phyloP scores from a whole-genome alignment of 2,113 vertebrate species.

The Brachirus orientalis region DNA sequence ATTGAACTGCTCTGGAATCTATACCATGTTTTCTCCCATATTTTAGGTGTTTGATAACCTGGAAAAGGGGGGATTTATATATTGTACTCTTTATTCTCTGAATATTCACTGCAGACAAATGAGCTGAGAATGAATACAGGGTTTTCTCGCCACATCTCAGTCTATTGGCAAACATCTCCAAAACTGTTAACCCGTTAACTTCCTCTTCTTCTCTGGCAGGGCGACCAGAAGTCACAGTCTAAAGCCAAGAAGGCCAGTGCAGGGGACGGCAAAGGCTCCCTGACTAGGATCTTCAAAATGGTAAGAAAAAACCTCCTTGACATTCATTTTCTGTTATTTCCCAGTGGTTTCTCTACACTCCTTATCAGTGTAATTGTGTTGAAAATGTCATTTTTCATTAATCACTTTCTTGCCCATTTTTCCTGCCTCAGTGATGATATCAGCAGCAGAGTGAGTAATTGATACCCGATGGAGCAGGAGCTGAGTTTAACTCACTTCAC shows the following conservation, averaged over 20 bases:
- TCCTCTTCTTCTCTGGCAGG: slow-evolving; percentile 61
- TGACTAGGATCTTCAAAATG: slow-evolving; percentile 98
- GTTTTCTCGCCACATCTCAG: slow-evolving; percentile 1
- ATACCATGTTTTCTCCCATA: background rate
- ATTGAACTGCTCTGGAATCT: background rate
- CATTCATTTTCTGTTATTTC: background rate
- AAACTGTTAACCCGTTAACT: slow-evolving; percentile 2
- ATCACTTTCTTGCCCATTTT: slow-evolving; percentile 26
- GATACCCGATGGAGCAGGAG: slow-evolving; percentile 29
- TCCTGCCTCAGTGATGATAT: slow-evolving; percentile 74
- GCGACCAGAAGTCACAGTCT: slow-evolving; percentile 79
- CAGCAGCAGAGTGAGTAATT: slow-evolving; percentile 77
- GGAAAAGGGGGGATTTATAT: background rate
- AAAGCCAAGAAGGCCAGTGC: slow-evolving; percentile 90
- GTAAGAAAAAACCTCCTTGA: slow-evolving; percentile 78
- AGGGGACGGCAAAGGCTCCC: slow-evolving; percentile 90
- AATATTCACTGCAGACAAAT: slow-evolving; percentile 6
- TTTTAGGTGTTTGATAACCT: background rate
- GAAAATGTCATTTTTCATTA: slow-evolving; percentile 19
- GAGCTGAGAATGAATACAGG: no score
- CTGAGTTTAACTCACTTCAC: slow-evolving; percentile 38
- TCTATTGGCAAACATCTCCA: background rate
- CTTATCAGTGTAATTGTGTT: background rate
- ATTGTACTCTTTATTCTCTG: background rate
- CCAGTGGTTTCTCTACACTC: background rate